A percentile compares a stretch with the other conserved stretches of the same genome.
Conservation (phyloP, 1,140 invertebrate genomes). For the Drosophila micromelanica region DNA sequence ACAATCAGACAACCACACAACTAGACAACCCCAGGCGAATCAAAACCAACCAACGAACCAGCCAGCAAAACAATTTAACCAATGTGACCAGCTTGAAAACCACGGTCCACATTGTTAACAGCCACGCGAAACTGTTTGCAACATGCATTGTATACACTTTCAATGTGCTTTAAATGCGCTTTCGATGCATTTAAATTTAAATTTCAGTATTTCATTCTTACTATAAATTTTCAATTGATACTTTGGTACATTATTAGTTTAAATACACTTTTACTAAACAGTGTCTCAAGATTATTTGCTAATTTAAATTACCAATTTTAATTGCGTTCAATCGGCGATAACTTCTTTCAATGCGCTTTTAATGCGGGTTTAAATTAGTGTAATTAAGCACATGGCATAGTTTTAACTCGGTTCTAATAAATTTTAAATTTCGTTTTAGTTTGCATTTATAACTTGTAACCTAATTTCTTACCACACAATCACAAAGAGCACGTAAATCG, state of each 20-base stretch:
- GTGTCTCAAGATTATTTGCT: not conserved
- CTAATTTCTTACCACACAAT: too few species aligned
- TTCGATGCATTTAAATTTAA: not conserved
- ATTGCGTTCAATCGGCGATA: not conserved
- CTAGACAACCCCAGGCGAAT: conserved; percentile 20
- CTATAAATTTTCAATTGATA: not conserved
- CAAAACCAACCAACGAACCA: conserved; percentile 29
- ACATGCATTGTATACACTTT: conserved; percentile 13
- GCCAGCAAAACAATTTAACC: conserved; percentile 51
- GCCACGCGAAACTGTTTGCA: conserved; percentile 14
- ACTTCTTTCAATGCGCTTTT: not conserved
- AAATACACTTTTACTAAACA: not conserved
- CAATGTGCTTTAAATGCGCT: conserved; percentile 8
- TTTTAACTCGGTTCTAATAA: too few species aligned
- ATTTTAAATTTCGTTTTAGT: too few species aligned
- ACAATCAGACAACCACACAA: not conserved
- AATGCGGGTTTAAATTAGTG: not conserved
- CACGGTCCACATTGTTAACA: conserved; percentile 15
- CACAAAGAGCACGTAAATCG: too few species aligned
- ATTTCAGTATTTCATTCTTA: too few species aligned
- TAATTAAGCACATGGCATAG: too few species aligned
- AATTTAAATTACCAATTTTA: not conserved
- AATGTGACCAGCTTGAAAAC: conserved; percentile 46
- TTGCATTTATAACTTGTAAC: too few species aligned
- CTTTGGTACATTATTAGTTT: too few species aligned